Percentiles rank a stretch among this genome's conserved stretches.
phyloP scores from a whole-genome alignment of 2,888 invertebrate species.

The Coremacera marginata region DNA sequence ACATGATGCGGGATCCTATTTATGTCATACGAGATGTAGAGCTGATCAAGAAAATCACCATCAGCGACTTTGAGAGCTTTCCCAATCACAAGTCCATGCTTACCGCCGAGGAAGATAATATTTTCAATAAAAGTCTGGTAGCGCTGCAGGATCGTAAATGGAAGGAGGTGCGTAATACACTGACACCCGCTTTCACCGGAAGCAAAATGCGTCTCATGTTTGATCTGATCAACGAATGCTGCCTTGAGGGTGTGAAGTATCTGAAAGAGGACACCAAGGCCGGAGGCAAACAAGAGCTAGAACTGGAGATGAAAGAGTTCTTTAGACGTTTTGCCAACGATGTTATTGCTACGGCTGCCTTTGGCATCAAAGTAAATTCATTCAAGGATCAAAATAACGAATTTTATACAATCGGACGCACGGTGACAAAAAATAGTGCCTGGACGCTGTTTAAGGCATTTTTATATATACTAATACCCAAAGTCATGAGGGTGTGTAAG shows the following conservation, averaged over 20 bases:
- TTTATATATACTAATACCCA: slow-evolving; percentile 51
- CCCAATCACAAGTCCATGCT: slow-evolving; percentile 67
- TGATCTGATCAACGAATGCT: slow-evolving; percentile 57
- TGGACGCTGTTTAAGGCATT: slow-evolving; percentile 52
- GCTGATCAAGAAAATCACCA: slow-evolving; percentile 71
- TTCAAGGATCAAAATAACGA: slow-evolving; percentile 70
- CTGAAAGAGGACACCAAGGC: slow-evolving; percentile 42
- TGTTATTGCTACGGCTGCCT: slow-evolving; percentile 69
- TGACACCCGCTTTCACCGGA: slow-evolving; percentile 69
- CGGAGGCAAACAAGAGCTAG: slow-evolving; percentile 50
- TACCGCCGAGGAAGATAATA: slow-evolving; percentile 63
- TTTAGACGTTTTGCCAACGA: slow-evolving; percentile 65
- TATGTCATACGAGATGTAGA: slow-evolving; percentile 71
- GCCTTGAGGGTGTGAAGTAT: slow-evolving; percentile 55
- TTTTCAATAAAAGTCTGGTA: slow-evolving; percentile 70
- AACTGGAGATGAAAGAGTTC: slow-evolving; percentile 67
- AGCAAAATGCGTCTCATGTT: slow-evolving; percentile 71
- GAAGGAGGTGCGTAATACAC: slow-evolving; percentile 67
- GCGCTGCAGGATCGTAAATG: slow-evolving; percentile 67
- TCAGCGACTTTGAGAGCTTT: slow-evolving; percentile 73
- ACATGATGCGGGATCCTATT: slow-evolving; percentile 66
- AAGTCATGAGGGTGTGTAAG: slow-evolving; percentile 44
- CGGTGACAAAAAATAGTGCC: slow-evolving; percentile 56
- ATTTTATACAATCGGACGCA: slow-evolving; percentile 72
- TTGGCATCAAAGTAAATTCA: slow-evolving; percentile 71